Evolutionary conservation across 2,797 vertebrate genomes (phyloP), one percentile per base, ranked within the genome.

Genomic region (Coilia nasus): DNA sequence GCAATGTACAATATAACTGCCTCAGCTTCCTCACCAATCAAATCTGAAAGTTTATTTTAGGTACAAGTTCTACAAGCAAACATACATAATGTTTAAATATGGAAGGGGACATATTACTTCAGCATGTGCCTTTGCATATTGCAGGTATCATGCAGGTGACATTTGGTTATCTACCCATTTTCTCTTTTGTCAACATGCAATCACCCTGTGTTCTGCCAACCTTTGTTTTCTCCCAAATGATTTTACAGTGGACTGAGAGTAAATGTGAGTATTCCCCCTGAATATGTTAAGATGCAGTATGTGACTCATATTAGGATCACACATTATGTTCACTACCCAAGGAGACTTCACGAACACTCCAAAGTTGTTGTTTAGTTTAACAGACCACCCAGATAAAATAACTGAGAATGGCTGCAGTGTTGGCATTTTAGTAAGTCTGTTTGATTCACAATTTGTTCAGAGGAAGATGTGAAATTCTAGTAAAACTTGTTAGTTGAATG

Each of bases 281-380:
- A 23, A 56, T 83, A 50, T 9, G 60, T 54, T 71, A 50, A 64
- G 56, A 44, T 81, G 75, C 25, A 6, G 3, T 35, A 83, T 28
- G 67, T 25, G 62, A 60, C 1, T 83, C 82, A 56, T 82, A 50
- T 81, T 60, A 81, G 47, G 86, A 81, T 71, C 59, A 80, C 81
- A 57, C 81, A 87, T 85, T 83, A 35, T 80, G 85, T 44, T 67
- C 57, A 59, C 81, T 56, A 60, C 85, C 85, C 62, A 59, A 67
- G 54, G 41, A 78, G 7, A 41, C 71, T 21, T 41, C 2, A 78
- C 7, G 1, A 78, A 71, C 83, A 82, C 80, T 84, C n/a, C 67
- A 31, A 31, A 41, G 81, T 84, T 86, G 83, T 28, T 59, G 41
- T 84, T 85, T 83, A 82, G 19, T 41, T 83, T 31, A 35, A 75